Evolutionary conservation across 2,113 vertebrate species (phyloP).

Genomic region (Varanus salvator): DNA sequence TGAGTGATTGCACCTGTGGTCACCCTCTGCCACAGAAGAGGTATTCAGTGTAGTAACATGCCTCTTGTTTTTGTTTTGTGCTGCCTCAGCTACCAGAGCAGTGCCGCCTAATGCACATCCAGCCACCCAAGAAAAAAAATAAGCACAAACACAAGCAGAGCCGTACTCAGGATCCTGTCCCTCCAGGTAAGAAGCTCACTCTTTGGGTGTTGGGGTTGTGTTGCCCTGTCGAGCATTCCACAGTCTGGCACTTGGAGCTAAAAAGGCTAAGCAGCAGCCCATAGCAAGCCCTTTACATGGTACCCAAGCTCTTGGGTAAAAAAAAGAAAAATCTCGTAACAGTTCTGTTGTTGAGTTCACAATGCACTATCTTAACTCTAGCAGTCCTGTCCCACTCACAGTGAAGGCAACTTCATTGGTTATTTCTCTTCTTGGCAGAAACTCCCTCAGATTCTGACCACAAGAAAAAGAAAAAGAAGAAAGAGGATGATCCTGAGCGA

Average conservation of each 20-base stretch:
- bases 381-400: neutral
- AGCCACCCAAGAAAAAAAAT: constrained; percentile 97
- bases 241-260: neutral
- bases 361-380: too few relatives aligned
- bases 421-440: constrained; percentile 72
- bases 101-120: constrained; percentile 97
- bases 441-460: constrained; percentile 97
- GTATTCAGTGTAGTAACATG: accelerated
- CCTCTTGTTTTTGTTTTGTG: neutral
- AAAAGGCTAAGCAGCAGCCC: too few relatives aligned
- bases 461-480: constrained; percentile 99
- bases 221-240: neutral
- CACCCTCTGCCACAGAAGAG: neutral
- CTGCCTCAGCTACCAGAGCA: constrained; percentile 90
- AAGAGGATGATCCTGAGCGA: constrained; percentile 94
- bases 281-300: too few relatives aligned
- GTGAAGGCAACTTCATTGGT: neutral
- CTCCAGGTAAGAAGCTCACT: constrained; percentile 82
- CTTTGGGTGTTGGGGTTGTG: accelerated
- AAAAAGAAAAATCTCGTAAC: too few relatives aligned
- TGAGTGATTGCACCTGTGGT: neutral
- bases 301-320: too few relatives aligned
- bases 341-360: too few relatives aligned
- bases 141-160: constrained; percentile 97
- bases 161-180: constrained; percentile 91